A percentile compares a stretch with the other conserved stretches of the same genome.
These are phyloP conservation scores for Melanaphis sacchari DNA, from an alignment of 1,140 invertebrate species.

Conservation along the genomic window DNA sequence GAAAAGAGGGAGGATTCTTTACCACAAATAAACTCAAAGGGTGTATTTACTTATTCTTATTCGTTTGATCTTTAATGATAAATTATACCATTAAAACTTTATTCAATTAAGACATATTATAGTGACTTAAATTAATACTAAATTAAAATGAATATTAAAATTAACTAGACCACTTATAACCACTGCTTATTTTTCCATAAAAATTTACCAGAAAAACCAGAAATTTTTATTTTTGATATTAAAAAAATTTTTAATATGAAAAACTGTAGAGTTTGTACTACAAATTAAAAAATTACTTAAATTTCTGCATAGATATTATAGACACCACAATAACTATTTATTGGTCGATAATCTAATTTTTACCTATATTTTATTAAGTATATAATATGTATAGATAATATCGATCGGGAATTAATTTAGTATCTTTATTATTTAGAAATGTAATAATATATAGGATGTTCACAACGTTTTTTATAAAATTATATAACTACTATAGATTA, in stretches of 20 bases:
- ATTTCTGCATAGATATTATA: not conserved
- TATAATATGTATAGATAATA: too few relatives aligned
- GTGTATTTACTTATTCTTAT: not conserved
- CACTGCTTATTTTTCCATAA: not conserved
- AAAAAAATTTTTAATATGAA: not conserved
- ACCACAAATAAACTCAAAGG: not conserved
- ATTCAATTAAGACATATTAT: not conserved
- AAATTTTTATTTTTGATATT: not conserved
- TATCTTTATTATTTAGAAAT: too few relatives aligned
- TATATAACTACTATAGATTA: not conserved
- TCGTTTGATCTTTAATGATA: constrained; percentile 9
- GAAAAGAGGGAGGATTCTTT: not conserved
- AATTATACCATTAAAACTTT: constrained; percentile 3
- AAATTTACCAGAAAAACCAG: not conserved
- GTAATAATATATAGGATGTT: too few relatives aligned
- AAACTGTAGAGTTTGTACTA: not conserved
- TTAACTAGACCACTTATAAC: not conserved
- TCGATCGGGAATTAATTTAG: too few relatives aligned
- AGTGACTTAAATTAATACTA: not conserved
- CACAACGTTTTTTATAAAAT: too few relatives aligned
- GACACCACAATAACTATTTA: not conserved
- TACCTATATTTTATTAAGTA: not conserved
- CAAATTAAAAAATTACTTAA: not conserved
- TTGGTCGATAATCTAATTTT: not conserved
- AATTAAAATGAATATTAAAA: too few relatives aligned